Base-by-base conservation (phyloP, 2,888 invertebrate genomes). In the Tryphoninae sp. region DNA sequence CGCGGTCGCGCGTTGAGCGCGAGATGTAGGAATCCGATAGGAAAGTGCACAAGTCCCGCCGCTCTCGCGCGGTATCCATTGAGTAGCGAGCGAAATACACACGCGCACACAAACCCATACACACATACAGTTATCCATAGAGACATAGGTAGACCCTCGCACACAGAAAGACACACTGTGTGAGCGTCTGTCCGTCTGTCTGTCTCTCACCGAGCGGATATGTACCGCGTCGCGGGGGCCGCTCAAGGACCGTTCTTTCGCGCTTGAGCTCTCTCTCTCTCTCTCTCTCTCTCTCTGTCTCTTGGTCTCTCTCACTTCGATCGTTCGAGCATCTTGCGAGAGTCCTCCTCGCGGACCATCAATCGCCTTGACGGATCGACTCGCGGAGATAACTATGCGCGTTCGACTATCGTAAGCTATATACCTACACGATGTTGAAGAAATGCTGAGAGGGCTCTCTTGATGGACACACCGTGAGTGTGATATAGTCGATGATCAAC, bases 321-420 rank as follows among this genome's bases (percentile, higher is more conserved):
- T 78, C 80, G 78, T 65, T 58, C 65, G 40, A 42, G 33, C 65
- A 49, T 68, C 67, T 26, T 33, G 67, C 33, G 68, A 76, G 65
- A 23, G 26, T 76, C 49, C 73, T 58, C 42, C 75, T 68, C 73
- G 59, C 69, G 72, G 59, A 74, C 68, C 82, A 82, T 82, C 82
- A 82, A 82, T 82, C 77, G 82, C 76, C 73, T 74, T 82, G 82
- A 82, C 82, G 82, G 80, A 82, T 82, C 82, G 82, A 80, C 77
- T 82, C 51, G 73, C 23, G 67, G 62, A 73, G 81, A 77, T 69
- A 82, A 79, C 82, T 79, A 79, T 77, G 71, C 82, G 72, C 79
- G 81, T 75, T 78, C 75, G 51, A 75, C 74, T 75, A 75, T 75
- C 79, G 75, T 74, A 59, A 42, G 55, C 59, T 75, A 67, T 65